Percentiles rank a stretch among this genome's conserved stretches.
Evolutionary conservation across 2,888 invertebrate species (phyloP).

Genomic region (Lucinisca nassula): DNA sequence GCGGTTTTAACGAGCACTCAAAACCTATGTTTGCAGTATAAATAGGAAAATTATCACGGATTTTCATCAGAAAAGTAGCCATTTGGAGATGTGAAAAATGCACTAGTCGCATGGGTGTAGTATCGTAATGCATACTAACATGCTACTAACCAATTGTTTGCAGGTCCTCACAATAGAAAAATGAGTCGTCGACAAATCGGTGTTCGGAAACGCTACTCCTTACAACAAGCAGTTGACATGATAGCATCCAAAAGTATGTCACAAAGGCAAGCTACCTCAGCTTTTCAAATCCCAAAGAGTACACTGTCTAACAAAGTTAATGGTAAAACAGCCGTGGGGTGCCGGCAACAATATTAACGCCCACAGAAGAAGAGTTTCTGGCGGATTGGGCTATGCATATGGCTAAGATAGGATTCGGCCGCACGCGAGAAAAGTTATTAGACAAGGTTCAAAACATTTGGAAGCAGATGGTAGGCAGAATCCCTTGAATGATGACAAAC

Average conservation of each 20-base stretch:
- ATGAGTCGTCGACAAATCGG: not conserved
- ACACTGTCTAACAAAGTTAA: not conserved
- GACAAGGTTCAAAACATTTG: not conserved
- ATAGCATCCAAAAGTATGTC: not conserved
- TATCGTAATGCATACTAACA: not conserved
- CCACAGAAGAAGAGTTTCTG: no score
- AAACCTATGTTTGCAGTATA: no score
- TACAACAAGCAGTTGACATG: not conserved
- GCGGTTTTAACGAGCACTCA: no score
- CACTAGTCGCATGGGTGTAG: no score
- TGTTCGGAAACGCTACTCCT: not conserved
- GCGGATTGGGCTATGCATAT: no score
- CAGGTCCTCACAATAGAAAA: not conserved
- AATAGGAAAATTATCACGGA: no score
- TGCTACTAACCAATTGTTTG: not conserved
- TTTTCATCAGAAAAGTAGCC: no score
- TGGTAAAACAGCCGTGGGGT: not conserved
- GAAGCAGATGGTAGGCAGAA: not conserved
- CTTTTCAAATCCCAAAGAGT: not conserved
- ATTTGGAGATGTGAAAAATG: no score
- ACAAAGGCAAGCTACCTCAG: not conserved
- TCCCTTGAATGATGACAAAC: not conserved
- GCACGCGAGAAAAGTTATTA: not conserved
- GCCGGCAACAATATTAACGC: not conserved
- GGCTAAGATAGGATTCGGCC: constrained; percentile 1